Conservation (phyloP, 92 coral and sea anemone genomes). For the Palythoa grandis region DNA sequence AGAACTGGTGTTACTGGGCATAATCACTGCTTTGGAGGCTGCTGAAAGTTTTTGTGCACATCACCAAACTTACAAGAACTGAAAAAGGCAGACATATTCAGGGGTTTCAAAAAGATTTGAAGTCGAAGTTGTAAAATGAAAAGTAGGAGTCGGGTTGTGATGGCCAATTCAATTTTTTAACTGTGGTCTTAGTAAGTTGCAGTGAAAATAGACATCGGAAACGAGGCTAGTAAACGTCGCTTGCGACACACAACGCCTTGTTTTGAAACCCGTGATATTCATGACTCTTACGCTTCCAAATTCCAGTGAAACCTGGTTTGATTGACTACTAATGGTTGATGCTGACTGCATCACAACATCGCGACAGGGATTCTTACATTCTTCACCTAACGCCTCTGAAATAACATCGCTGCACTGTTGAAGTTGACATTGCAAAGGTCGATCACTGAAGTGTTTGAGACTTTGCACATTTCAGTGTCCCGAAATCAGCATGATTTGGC, state of each 20-base stretch:
- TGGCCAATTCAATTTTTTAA: too few relatives aligned
- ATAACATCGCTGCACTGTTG: constrained; percentile 10
- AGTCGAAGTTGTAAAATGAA: too few relatives aligned
- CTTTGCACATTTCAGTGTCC: constrained; percentile 32
- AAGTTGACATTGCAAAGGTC: background rate
- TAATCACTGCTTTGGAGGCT: background rate
- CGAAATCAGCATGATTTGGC: constrained; percentile 18
- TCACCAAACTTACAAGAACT: background rate
- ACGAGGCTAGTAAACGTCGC: too few relatives aligned
- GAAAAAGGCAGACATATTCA: background rate
- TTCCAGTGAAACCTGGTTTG: background rate
- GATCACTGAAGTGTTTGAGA: constrained; percentile 4
- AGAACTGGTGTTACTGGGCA: background rate
- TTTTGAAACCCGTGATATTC: too few relatives aligned
- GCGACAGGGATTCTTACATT: background rate
- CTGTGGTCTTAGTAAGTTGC: too few relatives aligned
- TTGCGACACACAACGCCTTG: too few relatives aligned
- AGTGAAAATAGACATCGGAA: too few relatives aligned
- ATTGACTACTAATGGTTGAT: background rate
- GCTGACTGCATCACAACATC: background rate
- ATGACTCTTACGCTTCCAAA: background rate
- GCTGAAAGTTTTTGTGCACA: background rate
- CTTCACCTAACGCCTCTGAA: constrained; percentile 8
- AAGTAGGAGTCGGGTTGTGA: too few relatives aligned
- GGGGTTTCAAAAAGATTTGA: too few relatives aligned